These are phyloP conservation scores for Pammene aurita DNA, from an alignment of 2,888 invertebrate genomes.

Conservation along the genomic window DNA sequence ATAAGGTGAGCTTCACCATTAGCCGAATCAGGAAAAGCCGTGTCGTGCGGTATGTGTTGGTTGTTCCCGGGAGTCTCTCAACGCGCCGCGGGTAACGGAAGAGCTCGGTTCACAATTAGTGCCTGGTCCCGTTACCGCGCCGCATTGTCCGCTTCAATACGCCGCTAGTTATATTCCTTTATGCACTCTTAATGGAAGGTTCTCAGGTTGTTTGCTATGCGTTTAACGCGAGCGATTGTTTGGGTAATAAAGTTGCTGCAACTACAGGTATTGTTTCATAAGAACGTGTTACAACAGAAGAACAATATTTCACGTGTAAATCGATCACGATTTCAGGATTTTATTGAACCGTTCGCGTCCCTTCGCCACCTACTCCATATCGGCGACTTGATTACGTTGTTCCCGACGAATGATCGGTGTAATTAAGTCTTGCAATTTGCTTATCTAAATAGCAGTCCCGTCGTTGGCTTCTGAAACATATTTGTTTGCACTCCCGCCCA, in stretches of 20 bases:
- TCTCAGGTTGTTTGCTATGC: slow-evolving; percentile 68
- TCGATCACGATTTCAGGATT: slow-evolving; percentile 28
- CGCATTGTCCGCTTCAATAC: slow-evolving; percentile 76
- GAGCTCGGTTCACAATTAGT: slow-evolving; percentile 77
- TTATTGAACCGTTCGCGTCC: slow-evolving; percentile 15
- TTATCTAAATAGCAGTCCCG: slow-evolving; percentile 37
- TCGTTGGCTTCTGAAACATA: slow-evolving; percentile 32
- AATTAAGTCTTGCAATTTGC: slow-evolving; percentile 41
- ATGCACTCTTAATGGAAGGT: slow-evolving; percentile 68
- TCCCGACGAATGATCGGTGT: slow-evolving; percentile 24
- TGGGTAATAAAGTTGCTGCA: slow-evolving; percentile 50
- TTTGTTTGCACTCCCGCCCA: slow-evolving; percentile 39
- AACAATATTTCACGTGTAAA: slow-evolving; percentile 37
- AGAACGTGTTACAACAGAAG: slow-evolving; percentile 32
- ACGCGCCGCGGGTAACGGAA: slow-evolving; percentile 66
- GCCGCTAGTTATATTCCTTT: slow-evolving; percentile 72
- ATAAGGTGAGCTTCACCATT: slow-evolving; percentile 25
- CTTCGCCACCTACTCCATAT: slow-evolving; percentile 15
- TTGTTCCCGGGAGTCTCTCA: slow-evolving; percentile 55
- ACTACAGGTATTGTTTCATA: slow-evolving; percentile 41
- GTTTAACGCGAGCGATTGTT: slow-evolving; percentile 62
- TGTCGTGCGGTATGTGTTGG: slow-evolving; percentile 43
- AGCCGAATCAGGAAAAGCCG: slow-evolving; percentile 20
- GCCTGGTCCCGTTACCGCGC: slow-evolving; percentile 75
- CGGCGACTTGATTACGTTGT: slow-evolving; percentile 26